Evolutionary conservation across 1,140 invertebrate genomes (phyloP), one percentile per base, ranked within the genome.

Genomic region (Pomacea maculata): DNA sequence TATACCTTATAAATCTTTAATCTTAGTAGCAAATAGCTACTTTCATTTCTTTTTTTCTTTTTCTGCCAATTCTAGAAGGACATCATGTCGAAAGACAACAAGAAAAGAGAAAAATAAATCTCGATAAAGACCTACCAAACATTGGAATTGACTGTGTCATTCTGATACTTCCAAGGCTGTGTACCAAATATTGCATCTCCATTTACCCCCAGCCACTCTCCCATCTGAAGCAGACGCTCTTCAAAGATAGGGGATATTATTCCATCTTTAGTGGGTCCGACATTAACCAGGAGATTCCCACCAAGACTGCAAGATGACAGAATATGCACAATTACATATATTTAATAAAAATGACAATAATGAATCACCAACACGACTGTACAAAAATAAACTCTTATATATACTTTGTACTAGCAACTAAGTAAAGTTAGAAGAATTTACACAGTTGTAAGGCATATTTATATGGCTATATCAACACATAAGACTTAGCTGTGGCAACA

Each of bases 221-320:
- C 95, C 68, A 93, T 80, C 84, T 93, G 89, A n/a, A 93, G 88
- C 0, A 99, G 92, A 78, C 97, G 93, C 88, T 99, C 97, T 92
- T 98, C 94, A 91, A 96, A 98, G 86, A 99, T 96, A 9, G 96
- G 95, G 14, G 93, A 87, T 79, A 99, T 98, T 9, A 93, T 94
- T 9, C 97, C 97, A 85, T 97, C 96, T 88, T 95, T 95, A 0
- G 96, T 97, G 14, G 97, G 97, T 4, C 97, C 97, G 75, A 98
- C 93, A 89, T 98, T 98, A 85, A 98, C 94, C 12, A 98, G 89
- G 14, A 96, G 92, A 91, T 98, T 98, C 52, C 96, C 96, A 90
- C 96, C 96, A 89, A 95, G 96, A 83, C 96, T 96, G 75, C 29
- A 82, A 79, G 54, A 84, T 68, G 34, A 79, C 2, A 61, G 4